Evolutionary conservation across 2,797 vertebrate species (phyloP).

Genomic region (Clarias pachynema): DNA sequence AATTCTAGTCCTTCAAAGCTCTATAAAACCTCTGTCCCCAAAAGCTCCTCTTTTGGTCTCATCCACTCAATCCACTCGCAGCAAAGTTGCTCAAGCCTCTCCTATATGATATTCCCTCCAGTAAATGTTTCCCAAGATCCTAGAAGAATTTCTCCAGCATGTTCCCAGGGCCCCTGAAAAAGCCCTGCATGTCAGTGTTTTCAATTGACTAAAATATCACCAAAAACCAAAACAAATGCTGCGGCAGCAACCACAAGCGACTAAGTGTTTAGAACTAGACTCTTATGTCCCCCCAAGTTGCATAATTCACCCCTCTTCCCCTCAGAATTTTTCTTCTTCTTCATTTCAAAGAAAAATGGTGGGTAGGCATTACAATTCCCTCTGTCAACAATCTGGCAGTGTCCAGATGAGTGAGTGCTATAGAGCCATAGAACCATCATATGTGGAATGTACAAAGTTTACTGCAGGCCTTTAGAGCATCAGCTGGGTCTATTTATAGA

Average conservation of each 20-base stretch:
- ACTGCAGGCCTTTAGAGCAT: slow-evolving; percentile 31
- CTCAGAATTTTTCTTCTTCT: slow-evolving; percentile 55
- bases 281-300: slow-evolving; percentile 48
- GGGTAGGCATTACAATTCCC: slow-evolving; percentile 37
- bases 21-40: neutral
- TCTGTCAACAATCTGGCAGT: slow-evolving; percentile 42
- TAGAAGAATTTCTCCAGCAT: slow-evolving; percentile 35
- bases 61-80: neutral
- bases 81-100: neutral
- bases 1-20: neutral
- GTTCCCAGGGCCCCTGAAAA: slow-evolving; percentile 25
- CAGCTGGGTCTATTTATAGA: slow-evolving; percentile 49
- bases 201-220: slow-evolving; percentile 57
- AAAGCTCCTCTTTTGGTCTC: neutral
- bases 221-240: slow-evolving; percentile 59
- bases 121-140: slow-evolving; percentile 41
- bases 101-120: slow-evolving; percentile 30
- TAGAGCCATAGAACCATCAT: slow-evolving; percentile 20
- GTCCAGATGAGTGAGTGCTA: slow-evolving; percentile 38
- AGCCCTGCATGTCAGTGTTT: slow-evolving; percentile 47
- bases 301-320: slow-evolving; percentile 45
- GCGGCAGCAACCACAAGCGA: slow-evolving; percentile 53
- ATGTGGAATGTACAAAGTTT: slow-evolving; percentile 40
- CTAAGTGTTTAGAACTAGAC: slow-evolving; percentile 46
- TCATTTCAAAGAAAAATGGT: slow-evolving; percentile 46